Conservation (phyloP, 2,797 vertebrate species). For the Microctenopoma stevenorrisi region DNA sequence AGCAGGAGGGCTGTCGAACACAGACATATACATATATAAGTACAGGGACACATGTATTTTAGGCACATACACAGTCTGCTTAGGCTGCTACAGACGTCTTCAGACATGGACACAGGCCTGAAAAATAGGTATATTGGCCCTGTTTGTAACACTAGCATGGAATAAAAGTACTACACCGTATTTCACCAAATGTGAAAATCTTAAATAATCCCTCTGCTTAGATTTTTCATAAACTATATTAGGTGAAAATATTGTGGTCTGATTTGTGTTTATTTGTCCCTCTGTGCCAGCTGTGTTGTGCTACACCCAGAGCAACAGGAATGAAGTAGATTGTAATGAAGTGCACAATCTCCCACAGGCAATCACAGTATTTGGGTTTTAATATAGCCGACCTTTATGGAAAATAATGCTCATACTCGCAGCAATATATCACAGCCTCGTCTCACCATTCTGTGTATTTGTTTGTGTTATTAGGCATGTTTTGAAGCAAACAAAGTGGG, state of each 20-base stretch:
- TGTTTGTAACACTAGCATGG: constrained; percentile 22
- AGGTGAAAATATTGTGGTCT: constrained; percentile 9
- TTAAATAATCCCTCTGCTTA: constrained; percentile 1
- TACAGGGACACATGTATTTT: background rate
- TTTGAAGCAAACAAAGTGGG: constrained; percentile 11
- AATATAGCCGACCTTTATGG: constrained; percentile 58
- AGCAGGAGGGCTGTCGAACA: constrained; percentile 15
- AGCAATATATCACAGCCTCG: constrained; percentile 15
- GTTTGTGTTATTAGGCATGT: constrained; percentile 5
- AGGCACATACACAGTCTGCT: background rate
- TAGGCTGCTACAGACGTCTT: constrained; percentile 1
- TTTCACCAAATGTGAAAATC: constrained; percentile 11
- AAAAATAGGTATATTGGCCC: constrained; percentile 2
- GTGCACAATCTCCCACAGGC: constrained; percentile 34
- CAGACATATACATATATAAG: constrained; percentile 24
- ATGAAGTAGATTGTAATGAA: constrained; percentile 49
- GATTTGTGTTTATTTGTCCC: constrained; percentile 28
- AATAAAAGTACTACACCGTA: background rate
- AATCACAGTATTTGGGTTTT: constrained; percentile 41
- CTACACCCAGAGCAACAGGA: constrained; percentile 11
- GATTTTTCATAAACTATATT: background rate
- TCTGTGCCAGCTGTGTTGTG: background rate
- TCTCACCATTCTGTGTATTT: constrained; percentile 2
- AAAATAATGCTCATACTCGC: constrained; percentile 30
- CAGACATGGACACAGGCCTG: background rate